Base-by-base conservation (phyloP, 2,888 invertebrate genomes). In the Anodontia alba region DNA sequence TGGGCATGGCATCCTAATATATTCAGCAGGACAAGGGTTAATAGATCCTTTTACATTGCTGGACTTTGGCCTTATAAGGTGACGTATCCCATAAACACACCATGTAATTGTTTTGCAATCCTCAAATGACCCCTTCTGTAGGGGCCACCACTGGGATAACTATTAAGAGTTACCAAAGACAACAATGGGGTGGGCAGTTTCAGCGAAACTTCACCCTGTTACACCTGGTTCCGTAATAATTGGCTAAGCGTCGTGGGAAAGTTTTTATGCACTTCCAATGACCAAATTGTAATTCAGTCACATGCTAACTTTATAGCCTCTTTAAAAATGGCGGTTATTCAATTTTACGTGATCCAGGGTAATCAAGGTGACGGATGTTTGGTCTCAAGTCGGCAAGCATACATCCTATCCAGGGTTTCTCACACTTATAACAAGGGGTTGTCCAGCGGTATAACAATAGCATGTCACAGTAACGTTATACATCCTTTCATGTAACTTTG, bases 151-250 rank as follows among this genome's bases (percentile, higher is more conserved):
- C 62, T 62, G 62, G 7, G 62, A 8, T 62, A 62, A 62, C 33
- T 15, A 62, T 33, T 62, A 62, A 20, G 62, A 29, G 62, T 62
- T 33, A 62, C 62, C 33, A 31, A 33, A 33, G 1, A 12, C 29
- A 62, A 62, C 62, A 62, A 62, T 54, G 15, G 54, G 10, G 29
- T 7, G 62, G 62, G 62, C 62, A 62, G 62, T 62, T 62, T 62
- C 62, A 62, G 31, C 62, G 62, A 62, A 62, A 62, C 62, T 33
- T 62, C 62, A 62, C 62, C 12, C 57, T 8, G 20, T 62, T 62
- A 62, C 62, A 62, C 62, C 62, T 62, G 62, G 33, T 62, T 31
- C 62, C 62, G 62, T 62, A 62, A 62, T 62, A 33, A 62, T 62
- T 62, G 29, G 33, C 62, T 62, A 62, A 62, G 33, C 62, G 10